Percentiles rank a stretch among this genome's conserved stretches.
These are phyloP conservation scores for Passerina amoena DNA, from an alignment of 2,113 vertebrate species.

Conservation along the genomic window DNA sequence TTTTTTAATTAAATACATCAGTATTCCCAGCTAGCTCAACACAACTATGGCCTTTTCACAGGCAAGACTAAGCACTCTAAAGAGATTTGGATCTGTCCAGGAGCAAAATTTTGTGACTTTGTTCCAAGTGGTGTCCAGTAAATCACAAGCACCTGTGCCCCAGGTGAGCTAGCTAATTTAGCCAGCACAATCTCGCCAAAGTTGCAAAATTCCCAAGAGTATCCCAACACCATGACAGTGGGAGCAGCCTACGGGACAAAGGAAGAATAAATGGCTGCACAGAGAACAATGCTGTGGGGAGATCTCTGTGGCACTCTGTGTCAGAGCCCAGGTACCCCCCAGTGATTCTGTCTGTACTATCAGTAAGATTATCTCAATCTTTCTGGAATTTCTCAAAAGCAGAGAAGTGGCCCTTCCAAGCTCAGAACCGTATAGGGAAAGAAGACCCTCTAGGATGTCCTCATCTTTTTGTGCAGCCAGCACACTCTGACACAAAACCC, in stretches of 20 bases:
- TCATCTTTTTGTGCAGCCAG: neutral
- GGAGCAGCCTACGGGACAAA: neutral
- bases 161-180: neutral
- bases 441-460: neutral
- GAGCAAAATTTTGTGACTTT: neutral
- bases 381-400: neutral
- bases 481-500: neutral
- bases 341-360: neutral
- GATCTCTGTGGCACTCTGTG: neutral
- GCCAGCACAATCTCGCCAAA: neutral
- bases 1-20: neutral
- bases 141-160: neutral
- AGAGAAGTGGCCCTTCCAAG: neutral
- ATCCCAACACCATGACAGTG: neutral
- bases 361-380: neutral
- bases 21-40: neutral
- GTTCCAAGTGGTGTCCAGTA: neutral
- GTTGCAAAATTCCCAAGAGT: neutral
- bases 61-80: accelerated
- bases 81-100: neutral
- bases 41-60: neutral
- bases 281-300: neutral
- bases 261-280: neutral
- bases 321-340: neutral
- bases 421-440: neutral